Base-by-base conservation (phyloP, 2,888 invertebrate genomes). In the Acheta domesticus region DNA sequence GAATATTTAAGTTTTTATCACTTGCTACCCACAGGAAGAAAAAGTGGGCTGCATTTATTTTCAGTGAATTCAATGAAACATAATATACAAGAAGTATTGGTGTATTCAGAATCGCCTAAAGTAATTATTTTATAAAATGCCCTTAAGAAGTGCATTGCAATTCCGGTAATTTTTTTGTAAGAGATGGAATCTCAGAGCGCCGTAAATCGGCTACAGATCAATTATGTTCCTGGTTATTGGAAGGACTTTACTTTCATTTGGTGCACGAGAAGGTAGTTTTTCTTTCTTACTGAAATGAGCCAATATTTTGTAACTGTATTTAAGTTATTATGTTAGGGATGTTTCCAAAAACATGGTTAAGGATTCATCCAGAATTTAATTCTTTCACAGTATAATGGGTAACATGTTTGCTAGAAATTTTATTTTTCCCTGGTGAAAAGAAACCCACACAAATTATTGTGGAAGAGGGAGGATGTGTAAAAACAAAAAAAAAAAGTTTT, bases 31-130 rank as follows among this genome's bases (percentile, higher is more conserved):
- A 62, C 62, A 19, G 14, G 62, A 62, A 62, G 62, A 62, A 62
- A 62, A 62, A 62, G 62, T 62, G 62, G 62, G 62, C 62, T 62
- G 62, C 62, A 62, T 62, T 62, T 62, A 62, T 62, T 62, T 62
- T 62, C 62, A 62, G 62, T n/a, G n/a, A 62, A 12, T 62, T 62
- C n/a, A 14, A 62, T 19, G 62, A 62, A 62, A 19, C 62, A 12
- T 62, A 8, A 62, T 62, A 62, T 62, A 62, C 62, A 62, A 62
- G 62, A n/a, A 62, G 62, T 62, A 62, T 62, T 62, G 62, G 62
- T 62, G 62, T 62, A 62, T 62, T 62, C 62, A 62, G 62, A 62
- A 62, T 62, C 62, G 4, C 62, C 62, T 62, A 62, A 62, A 19
- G 8, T 36, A 36, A 62, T 62, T 62, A 62, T 62, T 62, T 62